Conservation (phyloP, 2,888 invertebrate species). For the Caenorhabditis virilis region DNA sequence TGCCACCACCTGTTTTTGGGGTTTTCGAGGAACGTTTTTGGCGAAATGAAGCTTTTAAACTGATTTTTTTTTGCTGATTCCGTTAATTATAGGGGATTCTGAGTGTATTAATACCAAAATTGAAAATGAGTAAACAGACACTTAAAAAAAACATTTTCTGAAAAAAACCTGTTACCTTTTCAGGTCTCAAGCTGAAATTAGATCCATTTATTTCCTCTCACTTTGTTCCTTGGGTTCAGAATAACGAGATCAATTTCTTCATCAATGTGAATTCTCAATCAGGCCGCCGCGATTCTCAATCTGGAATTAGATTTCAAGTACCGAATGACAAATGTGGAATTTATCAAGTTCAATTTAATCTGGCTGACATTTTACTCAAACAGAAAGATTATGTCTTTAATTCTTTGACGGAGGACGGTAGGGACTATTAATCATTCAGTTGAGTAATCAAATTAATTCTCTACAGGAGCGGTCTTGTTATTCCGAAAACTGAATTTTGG, state of each 20-base stretch:
- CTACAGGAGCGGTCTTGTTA: background rate
- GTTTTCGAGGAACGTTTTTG: constrained; percentile 13
- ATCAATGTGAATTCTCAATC: constrained; percentile 4
- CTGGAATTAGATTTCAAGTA: background rate
- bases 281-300: too few relatives aligned
- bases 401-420: background rate
- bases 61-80: too few relatives aligned
- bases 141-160: background rate
- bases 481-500: constrained; percentile 3
- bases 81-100: too few relatives aligned
- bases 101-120: too few relatives aligned
- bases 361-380: constrained; percentile 12
- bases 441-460: too few relatives aligned
- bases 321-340: constrained; percentile 1
- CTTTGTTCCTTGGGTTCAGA: constrained; percentile 22
- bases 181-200: constrained; percentile 11
- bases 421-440: background rate
- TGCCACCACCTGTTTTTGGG: constrained; percentile 16
- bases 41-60: background rate
- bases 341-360: constrained; percentile 17
- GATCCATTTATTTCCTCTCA: constrained; percentile 31
- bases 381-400: background rate
- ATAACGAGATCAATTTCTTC: constrained; percentile 23
- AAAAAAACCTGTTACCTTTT: background rate
- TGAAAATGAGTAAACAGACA: too few relatives aligned